A percentile compares a stretch with the other conserved stretches of the same genome.
Conservation (phyloP, 2,113 vertebrate genomes). For the Melanostigma gelatinosum region DNA sequence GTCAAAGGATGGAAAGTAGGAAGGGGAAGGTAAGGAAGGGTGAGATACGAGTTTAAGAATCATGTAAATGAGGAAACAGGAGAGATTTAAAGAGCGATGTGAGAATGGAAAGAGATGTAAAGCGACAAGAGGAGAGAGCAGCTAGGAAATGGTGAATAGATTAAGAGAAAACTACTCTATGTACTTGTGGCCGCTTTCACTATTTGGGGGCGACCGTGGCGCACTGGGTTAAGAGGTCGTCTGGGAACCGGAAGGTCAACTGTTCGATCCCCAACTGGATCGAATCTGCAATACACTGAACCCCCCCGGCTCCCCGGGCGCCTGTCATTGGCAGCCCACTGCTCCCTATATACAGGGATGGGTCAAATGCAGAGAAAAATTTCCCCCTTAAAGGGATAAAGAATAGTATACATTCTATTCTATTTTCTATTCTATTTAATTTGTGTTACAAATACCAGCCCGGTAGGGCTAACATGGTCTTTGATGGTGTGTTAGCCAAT, state of each 20-base stretch:
- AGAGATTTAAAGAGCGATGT: conserved; percentile 7
- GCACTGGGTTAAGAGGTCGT: too few relatives aligned
- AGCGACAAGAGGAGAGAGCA: neutral
- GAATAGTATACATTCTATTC: too few relatives aligned
- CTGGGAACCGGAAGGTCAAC: too few relatives aligned
- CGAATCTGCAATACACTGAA: too few relatives aligned
- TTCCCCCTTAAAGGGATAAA: too few relatives aligned
- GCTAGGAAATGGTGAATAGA: neutral
- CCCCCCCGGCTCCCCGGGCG: too few relatives aligned
- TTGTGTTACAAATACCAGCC: neutral
- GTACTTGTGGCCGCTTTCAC: neutral
- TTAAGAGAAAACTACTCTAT: neutral
- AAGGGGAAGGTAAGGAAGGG: neutral
- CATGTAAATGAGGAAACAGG: conserved; percentile 1
- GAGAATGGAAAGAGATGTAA: conserved; percentile 10
- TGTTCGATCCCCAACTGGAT: too few relatives aligned
- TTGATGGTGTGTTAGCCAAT: neutral
- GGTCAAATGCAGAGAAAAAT: too few relatives aligned
- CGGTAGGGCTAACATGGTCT: neutral
- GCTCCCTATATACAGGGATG: too few relatives aligned
- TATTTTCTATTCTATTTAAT: neutral
- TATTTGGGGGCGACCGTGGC: neutral
- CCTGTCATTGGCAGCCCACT: too few relatives aligned
- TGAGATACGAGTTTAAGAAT: conserved; percentile 4
- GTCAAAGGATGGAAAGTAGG: neutral